phyloP scores from a whole-genome alignment of 2,888 invertebrate species.

The Aphidius colemani region DNA sequence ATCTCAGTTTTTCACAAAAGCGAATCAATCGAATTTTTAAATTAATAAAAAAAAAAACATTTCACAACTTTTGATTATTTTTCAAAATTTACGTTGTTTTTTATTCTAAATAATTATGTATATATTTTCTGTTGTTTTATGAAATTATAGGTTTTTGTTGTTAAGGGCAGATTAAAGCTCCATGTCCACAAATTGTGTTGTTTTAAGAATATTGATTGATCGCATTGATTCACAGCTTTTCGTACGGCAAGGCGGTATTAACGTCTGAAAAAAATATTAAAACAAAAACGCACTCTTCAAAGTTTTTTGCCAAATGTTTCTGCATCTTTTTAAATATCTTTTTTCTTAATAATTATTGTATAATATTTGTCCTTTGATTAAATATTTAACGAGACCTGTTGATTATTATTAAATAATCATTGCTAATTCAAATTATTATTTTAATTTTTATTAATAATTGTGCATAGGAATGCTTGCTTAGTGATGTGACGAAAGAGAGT shows the following conservation, averaged over 20 bases:
- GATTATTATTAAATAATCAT: not conserved
- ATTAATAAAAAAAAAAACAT: no score
- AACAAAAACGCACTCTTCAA: slow-evolving; percentile 54
- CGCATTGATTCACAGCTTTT: slow-evolving; percentile 79
- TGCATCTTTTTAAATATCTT: slow-evolving; percentile 16
- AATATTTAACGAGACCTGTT: not conserved
- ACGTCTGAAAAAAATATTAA: slow-evolving; percentile 73
- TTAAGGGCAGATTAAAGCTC: slow-evolving; percentile 43
- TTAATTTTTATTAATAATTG: not conserved
- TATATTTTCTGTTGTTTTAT: slow-evolving; percentile 51
- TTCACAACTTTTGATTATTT: slow-evolving; percentile 20
- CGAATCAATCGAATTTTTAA: no score
- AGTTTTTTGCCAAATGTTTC: slow-evolving; percentile 31
- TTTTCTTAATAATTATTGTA: not conserved
- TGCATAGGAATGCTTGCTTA: slow-evolving; percentile 9
- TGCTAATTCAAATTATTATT: not conserved
- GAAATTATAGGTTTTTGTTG: slow-evolving; percentile 49
- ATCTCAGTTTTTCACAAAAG: no score
- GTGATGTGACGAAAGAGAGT: not conserved
- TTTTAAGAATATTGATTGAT: slow-evolving; percentile 59
- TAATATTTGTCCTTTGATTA: not conserved
- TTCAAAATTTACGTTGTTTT: not conserved
- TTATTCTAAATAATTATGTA: not conserved
- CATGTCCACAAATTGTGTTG: slow-evolving; percentile 35
- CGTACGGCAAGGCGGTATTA: slow-evolving; percentile 88